Conservation (phyloP, 1,140 invertebrate species). For the Heliothis subflexa region DNA sequence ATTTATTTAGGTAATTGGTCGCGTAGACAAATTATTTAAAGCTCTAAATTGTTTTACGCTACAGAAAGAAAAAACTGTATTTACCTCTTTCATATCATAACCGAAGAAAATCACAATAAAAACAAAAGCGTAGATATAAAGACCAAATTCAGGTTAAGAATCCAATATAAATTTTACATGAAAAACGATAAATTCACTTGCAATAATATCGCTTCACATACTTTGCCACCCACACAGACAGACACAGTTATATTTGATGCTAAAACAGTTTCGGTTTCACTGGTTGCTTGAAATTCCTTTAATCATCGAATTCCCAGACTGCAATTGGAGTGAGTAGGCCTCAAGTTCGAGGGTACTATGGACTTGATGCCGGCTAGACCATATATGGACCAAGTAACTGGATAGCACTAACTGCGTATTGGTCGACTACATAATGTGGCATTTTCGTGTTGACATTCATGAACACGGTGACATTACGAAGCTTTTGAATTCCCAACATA, state of each 20-base stretch:
- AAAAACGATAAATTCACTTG: constrained; percentile 26
- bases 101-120: not conserved
- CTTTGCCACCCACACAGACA: constrained; percentile 18
- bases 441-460: constrained; percentile 30
- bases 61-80: not conserved
- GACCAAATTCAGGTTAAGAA: constrained; percentile 20
- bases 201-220: constrained; percentile 4
- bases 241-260: constrained; percentile 11
- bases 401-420: constrained; percentile 21
- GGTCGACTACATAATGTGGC: not conserved
- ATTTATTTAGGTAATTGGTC: not conserved
- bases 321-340: constrained; percentile 51
- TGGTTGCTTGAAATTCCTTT: constrained; percentile 24
- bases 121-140: not conserved
- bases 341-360: constrained; percentile 60
- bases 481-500: not conserved
- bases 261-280: not conserved
- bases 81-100: no score
- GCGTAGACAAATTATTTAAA: no score
- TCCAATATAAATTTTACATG: constrained; percentile 17
- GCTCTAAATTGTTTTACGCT: not conserved
- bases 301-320: constrained; percentile 32
- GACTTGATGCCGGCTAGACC: constrained; percentile 28
- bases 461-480: not conserved
- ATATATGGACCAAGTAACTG: constrained; percentile 40